phyloP scores from a whole-genome alignment of 2,888 invertebrate species.

The Carcina quercana region DNA sequence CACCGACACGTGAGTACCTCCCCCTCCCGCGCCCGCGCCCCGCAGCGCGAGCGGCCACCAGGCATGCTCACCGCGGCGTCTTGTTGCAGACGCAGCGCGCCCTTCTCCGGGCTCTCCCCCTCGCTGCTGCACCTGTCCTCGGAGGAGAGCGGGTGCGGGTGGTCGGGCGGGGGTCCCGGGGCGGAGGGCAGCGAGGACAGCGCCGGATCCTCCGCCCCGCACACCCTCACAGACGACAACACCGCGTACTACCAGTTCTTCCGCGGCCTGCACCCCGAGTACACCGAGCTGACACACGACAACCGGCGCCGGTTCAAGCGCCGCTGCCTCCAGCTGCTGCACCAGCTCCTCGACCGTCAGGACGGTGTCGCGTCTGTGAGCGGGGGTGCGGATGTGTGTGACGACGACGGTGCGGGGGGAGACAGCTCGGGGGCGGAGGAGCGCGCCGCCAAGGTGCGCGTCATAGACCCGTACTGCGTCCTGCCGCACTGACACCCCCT shows the following conservation, averaged over 20 bases:
- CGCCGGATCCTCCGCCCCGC: conserved; percentile 35
- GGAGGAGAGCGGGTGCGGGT: too few relatives aligned
- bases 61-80: not conserved
- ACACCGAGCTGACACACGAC: conserved; percentile 38
- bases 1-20: conserved; percentile 49
- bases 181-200: conserved; percentile 14
- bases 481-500: too few relatives aligned
- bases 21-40: not conserved
- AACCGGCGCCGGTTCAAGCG: conserved; percentile 49
- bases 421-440: conserved; percentile 19
- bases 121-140: too few relatives aligned
- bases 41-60: not conserved
- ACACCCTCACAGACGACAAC: conserved; percentile 48
- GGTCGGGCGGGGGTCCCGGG: conserved; percentile 13
- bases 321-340: conserved; percentile 44
- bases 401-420: conserved; percentile 24
- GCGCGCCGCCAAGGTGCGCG: conserved; percentile 13
- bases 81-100: not conserved
- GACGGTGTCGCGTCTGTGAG: too few relatives aligned
- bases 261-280: conserved; percentile 53
- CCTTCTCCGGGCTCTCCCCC: not conserved
- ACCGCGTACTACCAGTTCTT: conserved; percentile 61
- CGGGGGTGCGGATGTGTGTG: too few relatives aligned
- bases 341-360: conserved; percentile 49
- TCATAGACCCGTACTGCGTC: conserved; percentile 5